A percentile compares a stretch with the other conserved stretches of the same genome.
These are phyloP conservation scores for Tenodera sinensis DNA, from an alignment of 2,888 invertebrate genomes.

Conservation along the genomic window DNA sequence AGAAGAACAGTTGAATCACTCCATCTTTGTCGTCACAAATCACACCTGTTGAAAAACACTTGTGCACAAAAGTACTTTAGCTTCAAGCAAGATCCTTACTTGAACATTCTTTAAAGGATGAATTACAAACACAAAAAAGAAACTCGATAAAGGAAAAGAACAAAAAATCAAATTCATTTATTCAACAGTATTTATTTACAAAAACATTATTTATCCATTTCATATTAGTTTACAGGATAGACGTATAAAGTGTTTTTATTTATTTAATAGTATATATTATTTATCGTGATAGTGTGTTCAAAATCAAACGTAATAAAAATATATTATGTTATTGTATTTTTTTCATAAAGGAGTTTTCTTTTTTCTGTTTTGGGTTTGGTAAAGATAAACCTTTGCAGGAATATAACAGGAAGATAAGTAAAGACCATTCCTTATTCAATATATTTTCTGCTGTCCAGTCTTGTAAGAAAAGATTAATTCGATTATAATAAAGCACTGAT, in stretches of 20 bases:
- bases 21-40: neutral
- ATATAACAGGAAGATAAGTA: neutral
- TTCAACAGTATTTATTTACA: constrained; percentile 29
- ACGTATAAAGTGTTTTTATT: constrained; percentile 6
- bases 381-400: neutral
- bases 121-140: neutral
- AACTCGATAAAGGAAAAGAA: neutral
- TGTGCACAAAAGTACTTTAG: neutral
- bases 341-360: neutral
- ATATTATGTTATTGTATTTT: constrained; percentile 10
- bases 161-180: constrained; percentile 14
- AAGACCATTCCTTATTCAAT: neutral
- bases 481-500: neutral
- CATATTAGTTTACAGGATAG: constrained; percentile 5
- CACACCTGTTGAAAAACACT: neutral
- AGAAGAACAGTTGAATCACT: neutral
- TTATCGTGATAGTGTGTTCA: constrained; percentile 15
- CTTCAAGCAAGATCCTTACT: neutral
- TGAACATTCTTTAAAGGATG: neutral
- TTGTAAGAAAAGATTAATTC: neutral
- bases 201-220: constrained; percentile 23
- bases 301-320: constrained; percentile 24
- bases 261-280: constrained; percentile 14
- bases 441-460: neutral
- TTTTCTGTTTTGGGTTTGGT: neutral